Evolutionary conservation across 2,797 vertebrate species (phyloP).

Genomic region (Micropoecilia bifurca): DNA sequence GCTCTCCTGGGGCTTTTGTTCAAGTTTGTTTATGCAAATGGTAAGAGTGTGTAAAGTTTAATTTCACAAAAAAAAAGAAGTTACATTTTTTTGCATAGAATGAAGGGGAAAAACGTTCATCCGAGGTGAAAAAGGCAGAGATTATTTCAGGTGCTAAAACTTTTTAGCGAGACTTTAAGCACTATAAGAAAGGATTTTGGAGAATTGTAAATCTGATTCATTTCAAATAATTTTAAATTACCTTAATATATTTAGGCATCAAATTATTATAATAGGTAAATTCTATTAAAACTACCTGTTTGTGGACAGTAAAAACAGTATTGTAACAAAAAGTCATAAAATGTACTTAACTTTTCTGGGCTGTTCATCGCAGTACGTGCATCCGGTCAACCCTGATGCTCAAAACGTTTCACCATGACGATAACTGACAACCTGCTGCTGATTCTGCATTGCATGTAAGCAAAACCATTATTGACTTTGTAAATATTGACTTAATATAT

Average conservation of each 20-base stretch:
- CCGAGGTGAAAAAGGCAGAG: neutral
- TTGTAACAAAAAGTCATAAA: neutral
- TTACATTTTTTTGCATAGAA: neutral
- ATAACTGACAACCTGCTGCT: no score
- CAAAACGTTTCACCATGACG: no score
- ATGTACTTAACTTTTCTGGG: no score
- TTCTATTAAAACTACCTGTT: neutral
- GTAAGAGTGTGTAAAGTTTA: neutral
- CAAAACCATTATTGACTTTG: no score
- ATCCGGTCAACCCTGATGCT: no score
- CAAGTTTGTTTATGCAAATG: conserved; percentile 22
- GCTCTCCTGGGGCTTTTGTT: conserved; percentile 3
- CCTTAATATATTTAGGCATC: neutral
- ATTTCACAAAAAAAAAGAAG: neutral
- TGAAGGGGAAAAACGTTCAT: neutral
- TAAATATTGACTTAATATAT: no score
- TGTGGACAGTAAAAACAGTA: neutral
- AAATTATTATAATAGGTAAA: neutral
- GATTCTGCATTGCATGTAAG: no score
- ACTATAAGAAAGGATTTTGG: neutral
- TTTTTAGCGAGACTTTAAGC: neutral
- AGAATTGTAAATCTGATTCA: neutral
- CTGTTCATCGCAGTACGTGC: no score
- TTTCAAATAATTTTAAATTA: neutral
- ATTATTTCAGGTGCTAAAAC: neutral